phyloP scores from a whole-genome alignment of 1,140 invertebrate species.

The Akabosia matsudoensis region DNA sequence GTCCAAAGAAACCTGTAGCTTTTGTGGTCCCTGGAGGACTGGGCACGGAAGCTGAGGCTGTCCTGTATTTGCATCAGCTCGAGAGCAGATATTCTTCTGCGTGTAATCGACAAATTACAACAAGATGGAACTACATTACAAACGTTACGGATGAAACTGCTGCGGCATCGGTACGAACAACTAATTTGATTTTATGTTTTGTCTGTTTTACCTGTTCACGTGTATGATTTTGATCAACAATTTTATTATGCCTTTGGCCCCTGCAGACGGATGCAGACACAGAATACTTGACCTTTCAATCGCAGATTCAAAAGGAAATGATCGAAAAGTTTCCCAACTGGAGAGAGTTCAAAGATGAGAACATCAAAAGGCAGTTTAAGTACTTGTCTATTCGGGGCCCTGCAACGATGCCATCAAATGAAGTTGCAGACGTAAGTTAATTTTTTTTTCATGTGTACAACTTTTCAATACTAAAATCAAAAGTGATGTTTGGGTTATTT shows the following conservation, averaged over 20 bases:
- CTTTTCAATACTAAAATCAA: too few species aligned
- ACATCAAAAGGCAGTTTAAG: slow-evolving; percentile 30
- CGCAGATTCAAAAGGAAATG: slow-evolving; percentile 36
- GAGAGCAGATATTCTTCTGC: slow-evolving; percentile 37
- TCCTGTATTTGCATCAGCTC: slow-evolving; percentile 16
- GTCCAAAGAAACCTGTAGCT: background rate
- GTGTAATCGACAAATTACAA: slow-evolving; percentile 38
- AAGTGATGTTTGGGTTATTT: too few species aligned
- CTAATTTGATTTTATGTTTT: background rate
- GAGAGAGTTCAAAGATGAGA: slow-evolving; percentile 29
- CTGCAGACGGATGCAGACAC: slow-evolving; percentile 28
- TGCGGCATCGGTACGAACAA: slow-evolving; percentile 32
- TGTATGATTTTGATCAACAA: too few species aligned
- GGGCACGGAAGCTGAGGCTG: background rate
- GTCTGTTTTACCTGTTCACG: background rate
- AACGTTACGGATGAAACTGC: slow-evolving; percentile 41
- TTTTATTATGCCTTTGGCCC: too few species aligned
- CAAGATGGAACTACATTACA: slow-evolving; percentile 44
- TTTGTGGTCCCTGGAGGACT: background rate
- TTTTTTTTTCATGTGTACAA: background rate
- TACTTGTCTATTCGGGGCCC: slow-evolving; percentile 37
- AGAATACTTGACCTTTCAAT: slow-evolving; percentile 33
- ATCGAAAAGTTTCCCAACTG: slow-evolving; percentile 33
- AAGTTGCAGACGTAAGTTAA: slow-evolving; percentile 20
- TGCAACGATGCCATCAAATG: slow-evolving; percentile 26